Base-by-base conservation (phyloP, 2,888 invertebrate species). In the Eueremaeus valkanovi region DNA sequence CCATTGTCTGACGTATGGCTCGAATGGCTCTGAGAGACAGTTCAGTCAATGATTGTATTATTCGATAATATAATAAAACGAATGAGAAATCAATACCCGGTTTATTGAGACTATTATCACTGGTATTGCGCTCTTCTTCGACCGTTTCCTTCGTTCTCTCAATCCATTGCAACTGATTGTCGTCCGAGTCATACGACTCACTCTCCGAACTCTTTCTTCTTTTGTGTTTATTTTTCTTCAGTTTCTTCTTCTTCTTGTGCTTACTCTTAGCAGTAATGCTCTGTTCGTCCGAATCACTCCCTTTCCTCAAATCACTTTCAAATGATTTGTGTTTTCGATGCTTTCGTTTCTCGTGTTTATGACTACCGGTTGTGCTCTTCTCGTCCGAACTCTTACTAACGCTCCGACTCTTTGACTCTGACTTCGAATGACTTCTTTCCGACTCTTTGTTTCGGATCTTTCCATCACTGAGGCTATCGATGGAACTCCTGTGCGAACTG, bases 71-170 rank as follows among this genome's bases (percentile, higher is more conserved):
- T 3, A 24, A 55, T 21, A 27, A 6, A 27, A 27, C 18, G 18
- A 63, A 18, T 5, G 3, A n/a, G 1, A 1, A 63, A 31, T 33
- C 36, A 36, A 21, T 63, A 63, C 63, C 40, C 21, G 66, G 40
- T 1, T 36, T 40, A 40, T 21, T 33, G 18, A 13, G 16, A 9
- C 27, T 55, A 27, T 3, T 21, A 24, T 31, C 29, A 1, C n/a
- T n/a, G n/a, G n/a, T n/a, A n/a, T n/a, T n/a, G n/a, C 74, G 49
- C 73, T 79, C 79, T 45, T 75, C 76, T 72, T 81, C 80, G 21
- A 80, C 73, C n/a, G 81, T 80, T 70, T 83, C 82, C 63, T 82
- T 82, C 6, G 82, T 83, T 76, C 82, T 81, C 78, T 84, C 83
- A 33, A 83, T 82, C 84, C 83, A 84, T 70, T 81, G 82, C 78